Evolutionary conservation across 1,140 invertebrate species (phyloP), one percentile per base, ranked within the genome.

Genomic region (Macrobrachium nipponense): DNA sequence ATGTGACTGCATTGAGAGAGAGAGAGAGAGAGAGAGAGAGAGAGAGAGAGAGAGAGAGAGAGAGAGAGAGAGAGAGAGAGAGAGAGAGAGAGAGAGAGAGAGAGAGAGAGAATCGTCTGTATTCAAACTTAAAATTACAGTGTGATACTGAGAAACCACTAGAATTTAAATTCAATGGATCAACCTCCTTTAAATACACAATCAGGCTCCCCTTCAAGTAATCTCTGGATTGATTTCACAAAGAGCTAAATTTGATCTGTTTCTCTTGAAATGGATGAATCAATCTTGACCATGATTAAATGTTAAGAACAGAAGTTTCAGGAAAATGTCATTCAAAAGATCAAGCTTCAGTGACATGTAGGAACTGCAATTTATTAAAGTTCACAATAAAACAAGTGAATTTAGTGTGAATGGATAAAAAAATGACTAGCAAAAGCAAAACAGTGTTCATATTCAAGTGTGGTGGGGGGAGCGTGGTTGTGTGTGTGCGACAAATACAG

Each of bases 401-500:
- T 15, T 43, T 66, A 43, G 70, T 20, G 12, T 18, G 68, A 64
- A 43, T 20, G 18, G 20, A 51, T 43, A 23, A 44, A 10, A 10
- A 27, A 70, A 15, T 27, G 12, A 66, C 11, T n/a, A 4, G 36
- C 5, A 59, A 77, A 36, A n/a, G 17, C 17, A 20, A 43, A 23
- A 66, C 8, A 18, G 61, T 51, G 61, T 80, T 23, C 10, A 60
- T 8, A 43, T 66, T 18, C 20, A 61, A 77, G 73, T 15, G 27
- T 44, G 27, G 76, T 23, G 36, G 51, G 8, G 6, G 73, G 60
- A 62, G 82, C 51, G 44, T 72, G 83, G 60, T 27, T 44, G 84
- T 64, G 80, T 44, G 58, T 59, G 70, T 58, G 73, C 82, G 62
- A 66, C 81, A 72, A 73, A 87, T 83, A 84, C 77, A 87, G 72